Conservation (phyloP, 2,888 invertebrate species). For the Tridacna gigas region DNA sequence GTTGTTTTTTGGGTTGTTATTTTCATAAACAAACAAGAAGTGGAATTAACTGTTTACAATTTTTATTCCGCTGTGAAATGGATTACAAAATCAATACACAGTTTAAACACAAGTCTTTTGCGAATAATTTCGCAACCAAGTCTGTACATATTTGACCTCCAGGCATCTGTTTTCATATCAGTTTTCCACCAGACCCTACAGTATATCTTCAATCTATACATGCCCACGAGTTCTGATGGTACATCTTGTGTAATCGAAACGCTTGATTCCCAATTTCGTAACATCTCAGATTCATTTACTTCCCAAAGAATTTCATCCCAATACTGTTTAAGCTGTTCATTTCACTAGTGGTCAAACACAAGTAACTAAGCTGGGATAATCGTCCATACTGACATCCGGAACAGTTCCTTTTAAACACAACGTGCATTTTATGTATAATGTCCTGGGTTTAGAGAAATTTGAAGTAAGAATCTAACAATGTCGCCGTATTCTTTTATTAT, state of each 20-base stretch:
- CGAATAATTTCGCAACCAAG: constrained; percentile 9
- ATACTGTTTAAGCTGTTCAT: constrained; percentile 3
- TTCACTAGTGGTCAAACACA: constrained; percentile 19
- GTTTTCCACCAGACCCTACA: constrained; percentile 25
- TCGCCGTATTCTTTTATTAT: neutral
- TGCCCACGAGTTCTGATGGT: constrained; percentile 9
- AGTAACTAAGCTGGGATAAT: constrained; percentile 26
- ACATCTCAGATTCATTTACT: constrained; percentile 18
- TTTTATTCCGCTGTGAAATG: too few species aligned
- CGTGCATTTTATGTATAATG: constrained; percentile 30
- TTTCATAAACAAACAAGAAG: too few species aligned
- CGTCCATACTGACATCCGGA: constrained; percentile 11
- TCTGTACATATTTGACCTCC: constrained; percentile 29
- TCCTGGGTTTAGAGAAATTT: constrained; percentile 26
- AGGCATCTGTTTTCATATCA: constrained; percentile 23
- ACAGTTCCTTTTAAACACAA: constrained; percentile 30
- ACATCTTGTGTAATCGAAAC: constrained; percentile 4
- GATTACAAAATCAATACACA: too few species aligned
- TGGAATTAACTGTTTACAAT: too few species aligned
- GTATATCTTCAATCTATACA: constrained; percentile 34
- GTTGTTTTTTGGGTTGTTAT: too few species aligned
- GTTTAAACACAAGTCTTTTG: neutral
- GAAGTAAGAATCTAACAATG: constrained; percentile 27
- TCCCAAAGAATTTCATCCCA: constrained; percentile 19
- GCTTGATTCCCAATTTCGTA: constrained; percentile 24